Base-by-base conservation (phyloP, 2,888 invertebrate genomes). In the Seira ritae region DNA sequence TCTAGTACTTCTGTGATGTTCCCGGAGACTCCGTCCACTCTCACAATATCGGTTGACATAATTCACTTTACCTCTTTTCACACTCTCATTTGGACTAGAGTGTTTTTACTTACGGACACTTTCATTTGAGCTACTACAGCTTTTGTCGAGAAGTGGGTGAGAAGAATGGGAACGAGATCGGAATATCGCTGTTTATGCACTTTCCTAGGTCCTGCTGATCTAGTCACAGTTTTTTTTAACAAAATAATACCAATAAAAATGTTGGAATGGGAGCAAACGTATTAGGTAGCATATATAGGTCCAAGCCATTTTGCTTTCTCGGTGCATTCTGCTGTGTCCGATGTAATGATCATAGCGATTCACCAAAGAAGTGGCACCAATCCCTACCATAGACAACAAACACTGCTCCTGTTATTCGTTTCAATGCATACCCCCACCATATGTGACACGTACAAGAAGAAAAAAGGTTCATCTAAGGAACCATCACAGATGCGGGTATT, bases 41-140 rank as follows among this genome's bases (percentile, higher is more conserved):
- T 71, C 55, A 55, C 4, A 71, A 55, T 71, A 55, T 55, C 55
- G 20, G 46, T 55, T 22, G 71, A 20, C 71, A 71, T 71, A 71
- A 71, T 71, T 71, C 71, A 71, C 71, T 71, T 71, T 71, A 50
- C 69, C 71, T 71, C 55, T 23, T 71, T 71, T 68, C 6, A 68
- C 17, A 37, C 17, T 17, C 37, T 17, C n/a, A 15, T 23, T 17
- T 24, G 24, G 31, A 37, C 37, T 31, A 1, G 68, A 68, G 23
- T 22, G 68, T 17, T 55, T 55, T 31, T 31, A 31, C 31, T 31
- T 31, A 8, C 8, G 55, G 55, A 55, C 55, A 55, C 55, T 55
- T 55, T 55, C n/a, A 3, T 55, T 55, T 55, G 55, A 55, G 55
- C 15, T 17, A n/a, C 55, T 55, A 55, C 55, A 17, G 17, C 15